Base-by-base conservation (phyloP, 2,113 vertebrate species). In the Campylomormyrus numenius region DNA sequence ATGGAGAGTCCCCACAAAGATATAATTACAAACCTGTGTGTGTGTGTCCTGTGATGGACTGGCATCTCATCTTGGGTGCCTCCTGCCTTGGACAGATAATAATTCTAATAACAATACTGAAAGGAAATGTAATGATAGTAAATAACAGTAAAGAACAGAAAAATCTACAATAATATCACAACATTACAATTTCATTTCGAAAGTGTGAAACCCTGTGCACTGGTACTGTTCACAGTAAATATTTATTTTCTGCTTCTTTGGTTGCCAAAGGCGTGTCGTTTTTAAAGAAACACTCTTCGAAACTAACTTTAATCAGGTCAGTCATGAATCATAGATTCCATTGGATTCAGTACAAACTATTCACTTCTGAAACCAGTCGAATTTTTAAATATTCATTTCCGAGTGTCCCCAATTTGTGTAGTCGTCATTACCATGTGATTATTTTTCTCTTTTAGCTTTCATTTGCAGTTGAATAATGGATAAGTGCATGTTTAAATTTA, bases 381-480 rank as follows among this genome's bases (percentile, higher is more conserved):
- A 92, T 94, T 93, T 93, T 95, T 94, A 94, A 95, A 96, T 94
- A 95, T 94, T 93, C 17, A 95, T 96, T 94, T 95, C 91, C 50
- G 91, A 94, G 94, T 95, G 95, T 96, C 95, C 95, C 95, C 94
- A 93, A 96, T 96, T 94, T 96, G 93, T 95, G 93, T 95, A 93
- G 92, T 94, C 92, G 93, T 96, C 94, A 96, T 94, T 94, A 95
- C 93, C 89, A 35, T 92, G 92, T 89, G 35, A 93, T 93, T 91
- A 90, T 89, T 91, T 91, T 91, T 94, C 92, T 93, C 93, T 94
- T 96, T 94, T 95, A 95, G 95, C 95, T 94, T 94, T 93, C 93
- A 77, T 88, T 94, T 94, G 93, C 93, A 56, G 87, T 88, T n/a
- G 88, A 91, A 85, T 93, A 91, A 94, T 96, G 91, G 91, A 96